phyloP scores from a whole-genome alignment of 2,888 invertebrate species.

The Erebia epiphron region DNA sequence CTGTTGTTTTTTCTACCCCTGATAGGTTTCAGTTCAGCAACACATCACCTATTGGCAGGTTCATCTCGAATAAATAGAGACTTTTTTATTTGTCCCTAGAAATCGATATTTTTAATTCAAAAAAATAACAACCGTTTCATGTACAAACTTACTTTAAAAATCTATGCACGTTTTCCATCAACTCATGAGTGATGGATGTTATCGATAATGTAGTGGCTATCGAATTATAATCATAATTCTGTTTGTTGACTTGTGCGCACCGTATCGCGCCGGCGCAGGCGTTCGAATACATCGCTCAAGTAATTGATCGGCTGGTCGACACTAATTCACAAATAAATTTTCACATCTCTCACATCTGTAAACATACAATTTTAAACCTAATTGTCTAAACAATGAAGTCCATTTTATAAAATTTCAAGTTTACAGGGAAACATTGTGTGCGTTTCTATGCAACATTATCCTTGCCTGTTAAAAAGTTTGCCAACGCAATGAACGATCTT shows the following conservation, averaged over 20 bases:
- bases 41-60: too few species aligned
- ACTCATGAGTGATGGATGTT: slow-evolving; percentile 59
- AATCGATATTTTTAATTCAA: background rate
- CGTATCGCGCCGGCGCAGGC: slow-evolving; percentile 48
- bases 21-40: too few species aligned
- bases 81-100: background rate
- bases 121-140: background rate
- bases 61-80: too few species aligned
- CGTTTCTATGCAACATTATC: slow-evolving; percentile 17
- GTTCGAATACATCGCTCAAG: slow-evolving; percentile 48
- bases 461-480: slow-evolving; percentile 6
- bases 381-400: background rate
- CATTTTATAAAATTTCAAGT: background rate
- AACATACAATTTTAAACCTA: slow-evolving; percentile 20
- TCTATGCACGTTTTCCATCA: slow-evolving; percentile 37
- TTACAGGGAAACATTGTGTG: background rate
- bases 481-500: slow-evolving; percentile 3
- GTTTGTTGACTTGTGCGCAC: slow-evolving; percentile 56
- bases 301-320: slow-evolving; percentile 53
- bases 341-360: background rate
- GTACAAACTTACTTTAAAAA: slow-evolving; percentile 10
- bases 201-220: slow-evolving; percentile 53
- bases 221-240: slow-evolving; percentile 59
- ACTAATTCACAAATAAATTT: slow-evolving; percentile 22
- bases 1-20: too few species aligned